phyloP scores from a whole-genome alignment of 2,113 vertebrate species.

The Lethenteron reissneri region DNA sequence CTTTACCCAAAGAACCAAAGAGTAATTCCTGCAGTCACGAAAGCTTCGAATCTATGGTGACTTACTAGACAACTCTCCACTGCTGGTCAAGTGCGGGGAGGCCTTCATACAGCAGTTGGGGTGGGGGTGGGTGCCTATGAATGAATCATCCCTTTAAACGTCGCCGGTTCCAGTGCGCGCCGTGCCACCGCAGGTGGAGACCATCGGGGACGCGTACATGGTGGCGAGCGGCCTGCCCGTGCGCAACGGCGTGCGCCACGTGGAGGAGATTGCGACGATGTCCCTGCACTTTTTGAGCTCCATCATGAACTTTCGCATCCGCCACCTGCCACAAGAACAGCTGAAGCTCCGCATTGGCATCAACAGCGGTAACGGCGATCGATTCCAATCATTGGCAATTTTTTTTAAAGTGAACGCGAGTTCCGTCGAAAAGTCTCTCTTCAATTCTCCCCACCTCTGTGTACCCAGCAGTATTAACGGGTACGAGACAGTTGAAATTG shows the following conservation, averaged over 20 bases:
- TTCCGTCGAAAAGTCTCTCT: background rate
- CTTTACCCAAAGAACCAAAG: too few species aligned
- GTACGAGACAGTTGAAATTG: background rate
- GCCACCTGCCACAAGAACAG: slow-evolving; percentile 21
- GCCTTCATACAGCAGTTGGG: too few species aligned
- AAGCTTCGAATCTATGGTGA: too few species aligned
- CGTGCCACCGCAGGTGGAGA: slow-evolving; percentile 27
- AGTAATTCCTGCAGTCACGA: too few species aligned
- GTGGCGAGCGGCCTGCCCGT: slow-evolving; percentile 33
- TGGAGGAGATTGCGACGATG: slow-evolving; percentile 29
- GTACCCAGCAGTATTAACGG: background rate
- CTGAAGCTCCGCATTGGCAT: slow-evolving; percentile 30
- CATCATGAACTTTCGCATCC: slow-evolving; percentile 26
- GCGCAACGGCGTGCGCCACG: slow-evolving; percentile 20
- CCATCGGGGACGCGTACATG: slow-evolving; percentile 33
- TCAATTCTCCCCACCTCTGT: background rate
- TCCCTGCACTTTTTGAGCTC: slow-evolving; percentile 31
- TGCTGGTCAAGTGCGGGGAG: too few species aligned
- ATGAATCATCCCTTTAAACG: too few species aligned
- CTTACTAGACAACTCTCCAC: too few species aligned
- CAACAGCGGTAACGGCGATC: slow-evolving; percentile 22
- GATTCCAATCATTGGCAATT: background rate
- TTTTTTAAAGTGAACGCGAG: too few species aligned
- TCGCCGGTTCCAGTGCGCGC: too few species aligned
- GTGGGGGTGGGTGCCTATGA: too few species aligned